Percentiles rank a stretch among this genome's conserved stretches.
Conservation (phyloP, 2,888 invertebrate species). For the Ectropis crepuscularia region DNA sequence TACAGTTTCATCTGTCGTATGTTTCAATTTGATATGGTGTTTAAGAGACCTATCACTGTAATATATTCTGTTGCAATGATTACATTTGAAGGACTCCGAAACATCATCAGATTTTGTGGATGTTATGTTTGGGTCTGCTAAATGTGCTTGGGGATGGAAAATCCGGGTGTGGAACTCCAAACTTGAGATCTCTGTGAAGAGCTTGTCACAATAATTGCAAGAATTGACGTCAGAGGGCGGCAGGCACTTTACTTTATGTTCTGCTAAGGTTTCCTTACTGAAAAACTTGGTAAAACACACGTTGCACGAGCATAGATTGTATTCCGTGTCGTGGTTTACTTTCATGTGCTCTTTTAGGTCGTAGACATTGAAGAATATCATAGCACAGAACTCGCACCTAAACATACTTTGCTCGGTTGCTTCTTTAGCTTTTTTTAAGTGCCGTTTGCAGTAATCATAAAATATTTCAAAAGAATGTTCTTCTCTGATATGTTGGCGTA, state of each 20-base stretch:
- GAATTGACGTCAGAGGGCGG: constrained; percentile 62
- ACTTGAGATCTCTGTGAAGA: constrained; percentile 70
- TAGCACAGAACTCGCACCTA: constrained; percentile 65
- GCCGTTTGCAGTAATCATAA: constrained; percentile 66
- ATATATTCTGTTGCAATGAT: constrained; percentile 63
- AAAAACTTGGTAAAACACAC: constrained; percentile 72
- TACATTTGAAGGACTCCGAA: constrained; percentile 57
- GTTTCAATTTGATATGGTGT: constrained; percentile 72
- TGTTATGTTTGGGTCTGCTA: constrained; percentile 61
- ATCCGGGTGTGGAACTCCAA: constrained; percentile 68
- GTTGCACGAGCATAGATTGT: constrained; percentile 64
- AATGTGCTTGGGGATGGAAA: constrained; percentile 71
- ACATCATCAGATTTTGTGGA: constrained; percentile 56
- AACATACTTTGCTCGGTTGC: constrained; percentile 39
- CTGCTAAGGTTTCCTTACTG: constrained; percentile 58
- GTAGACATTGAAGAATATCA: constrained; percentile 55
- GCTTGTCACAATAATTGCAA: constrained; percentile 68
- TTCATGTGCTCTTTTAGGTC: constrained; percentile 70
- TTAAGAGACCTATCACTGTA: constrained; percentile 70
- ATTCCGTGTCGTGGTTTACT: constrained; percentile 61
- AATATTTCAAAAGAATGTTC: constrained; percentile 67
- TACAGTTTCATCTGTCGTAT: constrained; percentile 61
- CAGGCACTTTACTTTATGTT: constrained; percentile 63
- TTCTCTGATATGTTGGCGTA: constrained; percentile 64
- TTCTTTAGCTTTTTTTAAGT: constrained; percentile 49